Evolutionary conservation across 2,113 vertebrate genomes (phyloP).

Genomic region (Sphyrna mokarran): DNA sequence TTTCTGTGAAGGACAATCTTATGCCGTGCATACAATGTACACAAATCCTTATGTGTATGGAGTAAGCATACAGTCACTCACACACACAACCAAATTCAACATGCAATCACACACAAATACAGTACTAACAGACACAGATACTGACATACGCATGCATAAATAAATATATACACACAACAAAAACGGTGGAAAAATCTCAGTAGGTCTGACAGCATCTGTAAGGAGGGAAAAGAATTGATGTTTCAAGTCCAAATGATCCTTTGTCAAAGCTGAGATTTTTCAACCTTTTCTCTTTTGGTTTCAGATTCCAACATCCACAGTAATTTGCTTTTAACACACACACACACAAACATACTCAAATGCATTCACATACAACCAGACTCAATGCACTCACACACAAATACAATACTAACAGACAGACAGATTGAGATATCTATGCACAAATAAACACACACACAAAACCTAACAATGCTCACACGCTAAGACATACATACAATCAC

Average conservation of each 20-base stretch:
- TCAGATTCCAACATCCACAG: too few species aligned
- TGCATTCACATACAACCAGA: neutral
- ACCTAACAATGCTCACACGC: neutral
- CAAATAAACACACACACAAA: neutral
- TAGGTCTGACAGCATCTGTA: too few species aligned
- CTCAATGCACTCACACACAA: neutral
- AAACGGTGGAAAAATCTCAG: neutral
- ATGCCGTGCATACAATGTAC: neutral
- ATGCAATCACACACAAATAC: neutral
- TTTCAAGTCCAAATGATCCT: too few species aligned
- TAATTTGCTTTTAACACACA: neutral
- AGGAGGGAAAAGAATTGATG: too few species aligned
- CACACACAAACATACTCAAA: too few species aligned
- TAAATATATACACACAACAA: neutral
- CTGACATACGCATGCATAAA: neutral
- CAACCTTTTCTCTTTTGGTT: too few species aligned
- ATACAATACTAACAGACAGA: neutral
- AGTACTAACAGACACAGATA: neutral
- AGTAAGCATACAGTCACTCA: neutral
- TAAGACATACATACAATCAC: neutral
- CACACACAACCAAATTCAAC: neutral
- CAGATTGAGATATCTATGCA: neutral
- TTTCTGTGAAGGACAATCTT: slow-evolving; percentile 22
- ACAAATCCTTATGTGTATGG: neutral
- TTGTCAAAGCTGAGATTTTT: too few species aligned